Base-by-base conservation (phyloP, 2,888 invertebrate species). In the Phaedon cochleariae region DNA sequence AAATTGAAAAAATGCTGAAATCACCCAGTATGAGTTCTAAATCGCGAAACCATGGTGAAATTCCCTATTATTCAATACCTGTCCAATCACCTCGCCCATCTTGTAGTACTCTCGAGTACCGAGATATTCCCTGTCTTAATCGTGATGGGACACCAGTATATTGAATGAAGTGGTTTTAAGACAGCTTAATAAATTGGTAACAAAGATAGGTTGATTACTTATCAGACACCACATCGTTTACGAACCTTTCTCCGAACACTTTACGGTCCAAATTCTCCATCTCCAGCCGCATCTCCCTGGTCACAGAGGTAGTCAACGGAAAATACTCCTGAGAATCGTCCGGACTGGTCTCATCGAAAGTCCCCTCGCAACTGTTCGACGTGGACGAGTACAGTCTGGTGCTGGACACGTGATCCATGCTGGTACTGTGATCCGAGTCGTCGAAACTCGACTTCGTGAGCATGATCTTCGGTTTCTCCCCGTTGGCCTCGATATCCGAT, bases 261-360 rank as follows among this genome's bases (percentile, higher is more conserved):
- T 93, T 94, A 7, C 94, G 87, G 82, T 95, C 94, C 74, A 95
- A 85, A 80, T 92, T 94, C 78, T 95, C 94, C 69, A 94, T 82
- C 81, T 95, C 94, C 53, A 94, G 85, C 74, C 92, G 87, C 75
- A 95, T 83, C 80, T 95, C 94, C 75, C 93, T 87, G 0, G 94
- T 94, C 85, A 94, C 92, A 1, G 94, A 93, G 3, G 93, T 94
- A 0, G 93, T 93, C 90, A 95, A 92, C 1, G 94, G 94, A 78
- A 92, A 92, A 80, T 94, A 94, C 78, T 92, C 92, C 73, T 92
- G 91, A 1, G 91, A 90, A 80, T 94, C 93, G 73, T 93, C 93
- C 0, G 92, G 92, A 69, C 93, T 93, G 73, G 88, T 89, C 53
- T 89, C 88, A 64, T n/a, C n/a, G n/a, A n/a, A n/a, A n/a, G n/a